Evolutionary conservation across 30 jellyfish, hydroid and myxozoan genomes (phyloP), one percentile per base, ranked within the genome.

Genomic region (Phacellophora camtschatica): DNA sequence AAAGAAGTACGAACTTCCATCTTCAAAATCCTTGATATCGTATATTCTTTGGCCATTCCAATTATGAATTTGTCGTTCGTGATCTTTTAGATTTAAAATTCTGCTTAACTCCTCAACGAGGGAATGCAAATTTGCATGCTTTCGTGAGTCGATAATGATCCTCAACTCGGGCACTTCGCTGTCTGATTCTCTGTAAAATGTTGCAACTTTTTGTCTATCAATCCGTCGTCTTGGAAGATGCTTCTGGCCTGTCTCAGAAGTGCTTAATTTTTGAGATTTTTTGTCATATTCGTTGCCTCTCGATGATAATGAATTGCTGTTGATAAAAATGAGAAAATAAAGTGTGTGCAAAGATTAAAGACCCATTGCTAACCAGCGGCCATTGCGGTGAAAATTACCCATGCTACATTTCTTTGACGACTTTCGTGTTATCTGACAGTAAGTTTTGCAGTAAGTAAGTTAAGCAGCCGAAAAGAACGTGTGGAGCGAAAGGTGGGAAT

Each of bases 1-100:
- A 81, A 88, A 88, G 54, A 80, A 80, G 28, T 88, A 88, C 4
- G 66, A 71, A 4, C 77, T 95, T 12, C 94, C 94, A 63, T 88
- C 95, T 51, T 80, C 88, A 56, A 88, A 88, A 10, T 88, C 97
- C n/a, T 74, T 74, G 12, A 88, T 55, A 36, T 63, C 34, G 1
- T 31, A 69, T 7, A 79, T 71, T 48, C 30, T 34, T 45, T 49
- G 51, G 18, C 94, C 96, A 16, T 70, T 29, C 25, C 55, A 53
- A 11, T 49, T 70, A 53, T 77, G 80, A 37, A 87, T 73, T 5
- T 48, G 74, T 43, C 56, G 48, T 42, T 86, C 96, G 34, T 62
- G 84, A 20, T 72, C 86, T 43, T 78, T 71, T 11, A 87, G 79
- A 56, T 66, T 69, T n/a, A 87, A 33, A 18, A 72, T 66, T 45